Percentiles rank a stretch among this genome's conserved stretches.
Conservation (phyloP, 2,888 invertebrate genomes). For the Dynastes grantii region DNA sequence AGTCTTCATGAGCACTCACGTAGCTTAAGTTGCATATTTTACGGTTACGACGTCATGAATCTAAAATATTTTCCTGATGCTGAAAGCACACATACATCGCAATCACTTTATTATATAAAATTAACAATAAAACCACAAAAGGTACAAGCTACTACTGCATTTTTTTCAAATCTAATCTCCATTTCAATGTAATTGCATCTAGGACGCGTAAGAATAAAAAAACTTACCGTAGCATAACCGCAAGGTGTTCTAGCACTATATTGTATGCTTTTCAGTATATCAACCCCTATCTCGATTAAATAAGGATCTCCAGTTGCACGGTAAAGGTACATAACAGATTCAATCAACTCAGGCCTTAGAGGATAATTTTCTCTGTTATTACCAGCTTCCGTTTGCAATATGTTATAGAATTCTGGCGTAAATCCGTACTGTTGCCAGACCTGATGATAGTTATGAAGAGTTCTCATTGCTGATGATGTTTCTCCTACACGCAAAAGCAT, state of each 20-base stretch:
- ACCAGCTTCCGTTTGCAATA: conserved; percentile 90
- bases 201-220: conserved; percentile 6
- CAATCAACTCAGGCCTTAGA: conserved; percentile 94
- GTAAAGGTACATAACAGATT: conserved; percentile 97
- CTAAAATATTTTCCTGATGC: too few relatives aligned
- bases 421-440: conserved; percentile 99
- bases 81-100: too few relatives aligned
- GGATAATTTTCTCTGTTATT: conserved; percentile 93
- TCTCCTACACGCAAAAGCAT: conserved; percentile 78
- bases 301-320: conserved; percentile 94
- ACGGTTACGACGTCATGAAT: too few relatives aligned
- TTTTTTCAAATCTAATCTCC: too few relatives aligned
- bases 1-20: too few relatives aligned
- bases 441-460: conserved; percentile 95
- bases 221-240: conserved; percentile 95
- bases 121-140: too few relatives aligned
- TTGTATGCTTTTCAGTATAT: conserved; percentile 94
- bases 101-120: too few relatives aligned
- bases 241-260: conserved; percentile 94
- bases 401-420: conserved; percentile 98
- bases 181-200: too few relatives aligned
- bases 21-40: too few relatives aligned
- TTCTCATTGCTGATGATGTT: conserved; percentile 91
- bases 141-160: too few relatives aligned
- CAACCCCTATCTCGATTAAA: conserved; percentile 93